phyloP scores from a whole-genome alignment of 92 coral and sea anemone species.

The Pocillopora meandrina region DNA sequence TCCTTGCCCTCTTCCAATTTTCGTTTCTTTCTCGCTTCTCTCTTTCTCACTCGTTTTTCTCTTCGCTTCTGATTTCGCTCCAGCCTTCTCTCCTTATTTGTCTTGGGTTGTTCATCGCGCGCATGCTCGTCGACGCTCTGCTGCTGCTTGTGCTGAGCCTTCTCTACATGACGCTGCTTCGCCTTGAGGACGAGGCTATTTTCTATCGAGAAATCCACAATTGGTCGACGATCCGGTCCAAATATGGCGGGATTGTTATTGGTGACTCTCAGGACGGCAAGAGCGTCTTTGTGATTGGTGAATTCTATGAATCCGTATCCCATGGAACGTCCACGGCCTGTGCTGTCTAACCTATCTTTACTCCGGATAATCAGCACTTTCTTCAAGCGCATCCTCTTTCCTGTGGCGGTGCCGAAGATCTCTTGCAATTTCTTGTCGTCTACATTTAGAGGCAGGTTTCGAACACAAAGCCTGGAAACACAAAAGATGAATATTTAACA shows the following conservation, averaged over 20 bases:
- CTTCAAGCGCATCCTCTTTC: constrained; percentile 54
- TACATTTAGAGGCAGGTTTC: constrained; percentile 82
- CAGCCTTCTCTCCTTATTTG: constrained; percentile 75
- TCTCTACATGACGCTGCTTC: constrained; percentile 68
- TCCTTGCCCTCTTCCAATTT: constrained; percentile 17
- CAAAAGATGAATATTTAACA: not conserved
- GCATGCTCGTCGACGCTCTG: constrained; percentile 34
- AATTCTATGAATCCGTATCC: constrained; percentile 96
- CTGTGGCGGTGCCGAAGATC: constrained; percentile 67
- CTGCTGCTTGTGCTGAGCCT: constrained; percentile 52
- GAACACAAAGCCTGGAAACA: constrained; percentile 78
- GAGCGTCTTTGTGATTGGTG: constrained; percentile 79
- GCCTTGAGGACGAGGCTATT: constrained; percentile 87
- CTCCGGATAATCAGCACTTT: constrained; percentile 83
- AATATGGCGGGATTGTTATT: constrained; percentile 89
- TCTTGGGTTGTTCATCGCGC: constrained; percentile 34
- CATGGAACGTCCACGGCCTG: constrained; percentile 81
- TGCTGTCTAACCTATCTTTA: constrained; percentile 82
- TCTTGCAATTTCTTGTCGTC: constrained; percentile 69
- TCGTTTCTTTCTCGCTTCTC: constrained; percentile 42
- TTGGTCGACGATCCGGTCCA: constrained; percentile 92
- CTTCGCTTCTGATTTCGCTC: constrained; percentile 57
- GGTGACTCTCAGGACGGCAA: constrained; percentile 80
- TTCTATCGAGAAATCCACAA: constrained; percentile 93
- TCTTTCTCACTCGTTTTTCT: constrained; percentile 65